Conservation (phyloP, 2,113 vertebrate genomes). For the Marmota monax region DNA sequence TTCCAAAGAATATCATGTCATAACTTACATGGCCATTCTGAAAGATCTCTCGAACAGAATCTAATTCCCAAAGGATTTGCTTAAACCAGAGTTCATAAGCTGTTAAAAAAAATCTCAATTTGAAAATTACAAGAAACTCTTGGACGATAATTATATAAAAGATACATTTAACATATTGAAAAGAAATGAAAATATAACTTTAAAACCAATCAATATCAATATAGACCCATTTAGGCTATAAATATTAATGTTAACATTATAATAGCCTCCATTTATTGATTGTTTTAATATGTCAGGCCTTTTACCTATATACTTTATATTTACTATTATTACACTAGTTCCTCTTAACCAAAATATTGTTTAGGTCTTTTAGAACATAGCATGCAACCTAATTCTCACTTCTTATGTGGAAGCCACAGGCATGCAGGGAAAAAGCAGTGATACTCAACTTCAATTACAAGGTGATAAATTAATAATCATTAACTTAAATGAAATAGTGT, state of each 20-base stretch:
- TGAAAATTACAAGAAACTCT: neutral
- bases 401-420: neutral
- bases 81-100: conserved; percentile 99
- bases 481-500: neutral
- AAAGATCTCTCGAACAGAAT: conserved; percentile 96
- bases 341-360: neutral
- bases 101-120: conserved; percentile 75
- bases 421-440: neutral
- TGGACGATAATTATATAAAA: neutral
- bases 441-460: neutral
- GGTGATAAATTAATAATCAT: neutral
- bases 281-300: neutral
- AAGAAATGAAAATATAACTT: neutral
- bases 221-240: neutral
- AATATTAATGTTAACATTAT: neutral
- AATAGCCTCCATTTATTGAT: neutral
- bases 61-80: conserved; percentile 97
- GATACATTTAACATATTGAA: neutral
- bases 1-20: neutral
- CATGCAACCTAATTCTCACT: neutral
- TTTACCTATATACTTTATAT: neutral
- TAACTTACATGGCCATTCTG: conserved; percentile 95
- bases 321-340: neutral
- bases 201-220: neutral
- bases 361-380: neutral